Evolutionary conservation across 2,888 invertebrate genomes (phyloP).

Genomic region (Alentia gelatinosa): DNA sequence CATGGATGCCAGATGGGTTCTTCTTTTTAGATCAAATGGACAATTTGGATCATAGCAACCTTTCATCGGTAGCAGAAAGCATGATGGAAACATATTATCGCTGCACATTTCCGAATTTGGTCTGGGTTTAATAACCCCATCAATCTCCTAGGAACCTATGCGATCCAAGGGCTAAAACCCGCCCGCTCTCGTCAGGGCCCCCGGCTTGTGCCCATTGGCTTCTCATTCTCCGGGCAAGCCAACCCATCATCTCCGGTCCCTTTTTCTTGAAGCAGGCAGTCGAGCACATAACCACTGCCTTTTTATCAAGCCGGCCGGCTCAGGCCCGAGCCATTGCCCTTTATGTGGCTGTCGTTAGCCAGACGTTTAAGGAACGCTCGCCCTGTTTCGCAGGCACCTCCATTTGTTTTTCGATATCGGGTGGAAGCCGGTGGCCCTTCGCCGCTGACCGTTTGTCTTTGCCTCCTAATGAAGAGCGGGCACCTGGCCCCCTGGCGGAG

Average conservation of each 20-base stretch:
- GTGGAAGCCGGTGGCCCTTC: background rate
- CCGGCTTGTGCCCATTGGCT: constrained; percentile 4
- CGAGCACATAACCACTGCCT: constrained; percentile 34
- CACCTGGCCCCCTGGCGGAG: background rate
- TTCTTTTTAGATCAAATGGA: background rate
- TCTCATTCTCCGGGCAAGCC: constrained; percentile 8
- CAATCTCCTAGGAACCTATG: background rate
- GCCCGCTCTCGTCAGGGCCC: background rate
- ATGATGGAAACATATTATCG: constrained; percentile 22
- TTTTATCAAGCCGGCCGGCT: background rate
- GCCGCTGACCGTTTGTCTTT: constrained; percentile 5
- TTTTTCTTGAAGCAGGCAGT: background rate
- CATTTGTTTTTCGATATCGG: constrained; percentile 30
- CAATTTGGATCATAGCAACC: background rate
- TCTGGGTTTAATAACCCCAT: constrained; percentile 10
- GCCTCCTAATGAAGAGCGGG: background rate
- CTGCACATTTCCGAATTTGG: constrained; percentile 20
- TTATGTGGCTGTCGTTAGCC: constrained; percentile 13
- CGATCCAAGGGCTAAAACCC: constrained; percentile 3
- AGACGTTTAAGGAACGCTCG: background rate
- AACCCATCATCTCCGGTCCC: constrained; percentile 25
- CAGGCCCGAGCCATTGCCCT: constrained; percentile 2
- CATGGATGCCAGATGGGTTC: background rate
- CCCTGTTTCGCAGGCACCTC: background rate
- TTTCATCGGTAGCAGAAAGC: background rate